phyloP scores from a whole-genome alignment of 1,140 invertebrate species.

The Drosophila pruinosa region DNA sequence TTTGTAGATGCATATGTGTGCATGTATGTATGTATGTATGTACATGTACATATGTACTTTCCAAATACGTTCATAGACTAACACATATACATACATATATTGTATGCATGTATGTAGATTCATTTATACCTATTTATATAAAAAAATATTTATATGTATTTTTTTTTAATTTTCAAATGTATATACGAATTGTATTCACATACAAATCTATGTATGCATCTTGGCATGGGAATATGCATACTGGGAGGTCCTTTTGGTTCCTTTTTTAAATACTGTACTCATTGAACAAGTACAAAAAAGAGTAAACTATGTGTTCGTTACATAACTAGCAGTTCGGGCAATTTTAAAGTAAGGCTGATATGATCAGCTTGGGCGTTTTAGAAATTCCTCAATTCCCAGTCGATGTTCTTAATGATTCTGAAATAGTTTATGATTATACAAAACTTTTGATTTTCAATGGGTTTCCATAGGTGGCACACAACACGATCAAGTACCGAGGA shows the following conservation, averaged over 20 bases:
- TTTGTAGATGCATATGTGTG: neutral
- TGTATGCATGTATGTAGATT: constrained; percentile 3
- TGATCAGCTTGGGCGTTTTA: neutral
- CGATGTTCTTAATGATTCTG: too few relatives aligned
- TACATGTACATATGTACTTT: constrained; percentile 2
- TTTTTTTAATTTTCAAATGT: neutral
- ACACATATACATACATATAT: constrained; percentile 4
- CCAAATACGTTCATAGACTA: constrained; percentile 22
- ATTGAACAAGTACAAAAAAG: neutral
- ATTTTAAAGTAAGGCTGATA: neutral
- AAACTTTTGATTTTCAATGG: neutral
- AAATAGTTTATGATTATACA: too few relatives aligned
- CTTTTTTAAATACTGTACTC: constrained; percentile 4
- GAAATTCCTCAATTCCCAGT: too few relatives aligned
- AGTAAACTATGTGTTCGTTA: neutral
- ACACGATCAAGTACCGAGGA: constrained; percentile 83
- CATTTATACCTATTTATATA: constrained; percentile 15
- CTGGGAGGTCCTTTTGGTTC: constrained; percentile 2
- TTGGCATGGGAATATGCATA: neutral
- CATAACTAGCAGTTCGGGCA: neutral
- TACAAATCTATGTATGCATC: neutral
- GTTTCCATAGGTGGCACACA: constrained; percentile 84
- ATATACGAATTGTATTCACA: neutral
- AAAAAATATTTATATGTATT: constrained; percentile 10
- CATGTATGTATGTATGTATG: neutral